Percentiles rank a stretch among this genome's conserved stretches.
These are phyloP conservation scores for Psittacula derbiana DNA, from an alignment of 2,797 vertebrate species.

Conservation along the genomic window DNA sequence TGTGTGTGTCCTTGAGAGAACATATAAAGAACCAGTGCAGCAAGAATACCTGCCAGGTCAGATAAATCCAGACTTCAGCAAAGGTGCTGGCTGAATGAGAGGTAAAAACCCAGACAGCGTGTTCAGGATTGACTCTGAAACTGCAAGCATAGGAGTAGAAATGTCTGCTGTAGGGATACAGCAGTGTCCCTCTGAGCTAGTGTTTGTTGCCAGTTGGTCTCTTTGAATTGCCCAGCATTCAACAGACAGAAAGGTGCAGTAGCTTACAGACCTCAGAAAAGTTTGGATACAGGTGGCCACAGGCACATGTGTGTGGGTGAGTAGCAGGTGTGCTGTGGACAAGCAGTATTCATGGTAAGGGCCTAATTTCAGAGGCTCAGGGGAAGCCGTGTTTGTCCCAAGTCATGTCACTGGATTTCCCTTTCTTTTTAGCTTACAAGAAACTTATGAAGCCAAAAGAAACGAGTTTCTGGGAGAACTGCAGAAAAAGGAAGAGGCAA, in stretches of 20 bases:
- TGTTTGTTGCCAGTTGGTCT: background rate
- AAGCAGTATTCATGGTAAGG: background rate
- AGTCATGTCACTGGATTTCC: background rate
- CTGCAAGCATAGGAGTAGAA: background rate
- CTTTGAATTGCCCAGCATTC: background rate
- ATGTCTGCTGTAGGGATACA: background rate
- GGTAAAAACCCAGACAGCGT: background rate
- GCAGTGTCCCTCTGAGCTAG: background rate
- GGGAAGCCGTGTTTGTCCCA: background rate
- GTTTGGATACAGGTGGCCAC: background rate
- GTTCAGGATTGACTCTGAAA: background rate
- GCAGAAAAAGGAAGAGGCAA: conserved; percentile 98
- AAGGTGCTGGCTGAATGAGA: background rate
- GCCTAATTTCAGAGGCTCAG: background rate
- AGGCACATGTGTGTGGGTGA: background rate
- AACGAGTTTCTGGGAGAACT: conserved; percentile 98
- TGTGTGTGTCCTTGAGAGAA: background rate
- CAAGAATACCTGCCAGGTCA: conserved; percentile 48
- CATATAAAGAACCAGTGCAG: background rate
- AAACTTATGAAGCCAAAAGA: conserved; percentile 97
- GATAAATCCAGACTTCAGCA: conserved; percentile 17
- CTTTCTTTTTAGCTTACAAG: conserved; percentile 86
- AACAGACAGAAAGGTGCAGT: background rate
- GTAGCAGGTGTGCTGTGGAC: background rate
- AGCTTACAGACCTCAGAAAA: background rate